These are phyloP conservation scores for Onthophagus taurus DNA, from an alignment of 1,140 invertebrate genomes.

Conservation along the genomic window DNA sequence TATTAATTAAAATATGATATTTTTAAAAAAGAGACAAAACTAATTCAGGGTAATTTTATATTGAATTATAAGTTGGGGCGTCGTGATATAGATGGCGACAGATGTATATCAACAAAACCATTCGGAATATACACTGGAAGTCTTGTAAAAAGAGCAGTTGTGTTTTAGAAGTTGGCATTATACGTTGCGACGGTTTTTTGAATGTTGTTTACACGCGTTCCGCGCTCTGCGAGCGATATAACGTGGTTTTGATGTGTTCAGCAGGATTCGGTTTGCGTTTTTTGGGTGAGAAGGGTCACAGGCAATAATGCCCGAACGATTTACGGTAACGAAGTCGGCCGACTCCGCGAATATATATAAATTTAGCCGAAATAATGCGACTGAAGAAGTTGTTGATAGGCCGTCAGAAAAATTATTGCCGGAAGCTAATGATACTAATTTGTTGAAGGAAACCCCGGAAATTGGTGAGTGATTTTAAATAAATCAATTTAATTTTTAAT, in stretches of 20 bases:
- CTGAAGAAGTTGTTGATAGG: not conserved
- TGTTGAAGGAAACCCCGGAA: not conserved
- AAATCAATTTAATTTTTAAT: too few relatives aligned
- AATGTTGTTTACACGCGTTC: slow-evolving; percentile 10
- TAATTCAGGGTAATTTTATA: too few relatives aligned
- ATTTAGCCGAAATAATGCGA: not conserved
- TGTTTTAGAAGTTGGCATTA: slow-evolving; percentile 9
- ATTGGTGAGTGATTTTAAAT: slow-evolving; percentile 4
- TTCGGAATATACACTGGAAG: not conserved
- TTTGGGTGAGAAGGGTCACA: not conserved
- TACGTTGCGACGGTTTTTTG: not conserved
- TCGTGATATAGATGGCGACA: slow-evolving; percentile 2
- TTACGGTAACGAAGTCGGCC: slow-evolving; percentile 9
- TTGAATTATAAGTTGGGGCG: too few relatives aligned
- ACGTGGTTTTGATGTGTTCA: too few relatives aligned
- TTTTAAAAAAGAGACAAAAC: too few relatives aligned
- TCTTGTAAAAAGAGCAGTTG: slow-evolving; percentile 4
- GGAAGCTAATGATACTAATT: not conserved
- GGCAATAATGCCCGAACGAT: slow-evolving; percentile 7
- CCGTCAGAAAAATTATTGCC: slow-evolving; percentile 7
- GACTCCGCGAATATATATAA: slow-evolving; percentile 6
- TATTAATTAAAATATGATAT: too few relatives aligned
- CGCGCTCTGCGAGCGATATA: too few relatives aligned
- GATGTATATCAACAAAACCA: slow-evolving; percentile 2
- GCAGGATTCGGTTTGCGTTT: not conserved